Evolutionary conservation across 2,888 invertebrate genomes (phyloP), one percentile per base, ranked within the genome.

Genomic region (Lamellibrachia satsuma): DNA sequence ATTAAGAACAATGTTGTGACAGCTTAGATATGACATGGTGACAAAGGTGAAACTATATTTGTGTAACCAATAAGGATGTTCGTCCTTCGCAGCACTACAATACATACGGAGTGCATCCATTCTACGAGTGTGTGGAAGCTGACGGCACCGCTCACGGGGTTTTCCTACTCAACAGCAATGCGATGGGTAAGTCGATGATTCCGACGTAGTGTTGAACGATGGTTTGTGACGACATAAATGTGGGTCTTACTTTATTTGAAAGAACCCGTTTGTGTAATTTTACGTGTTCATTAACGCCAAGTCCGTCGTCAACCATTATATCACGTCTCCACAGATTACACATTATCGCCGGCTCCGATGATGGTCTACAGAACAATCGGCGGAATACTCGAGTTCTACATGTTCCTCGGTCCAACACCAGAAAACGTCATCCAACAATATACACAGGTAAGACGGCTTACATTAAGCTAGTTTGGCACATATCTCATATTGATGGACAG

Each of bases 311-410:
- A 11, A 22, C n/a, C 75, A 22, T 75, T 75, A 6, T 93, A n/a
- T 22, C 22, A 75, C 22, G 22, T 75, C 75, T 75, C 22, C 75
- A 75, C 94, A 96, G 96, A 96, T 90, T 95, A 95, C 93, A 94
- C 95, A 9, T 94, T 96, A 90, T 94, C 95, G 95, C 98, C 98
- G 3, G 97, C 97, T 0, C 98, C 98, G 0, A 98, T 98, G 2
- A 97, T 99, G 92, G 98, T 98, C 0, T 98, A 98, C 96, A 97
- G 99, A 93, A 97, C 98, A 0, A 97, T 98, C 90, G 98, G 98
- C 15, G 98, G 98, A 0, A 97, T 98, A 9, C 97, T 99, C 2
- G 98, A 98, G 96, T 97, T 98, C 93, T 98, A 98, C 96, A 97
- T 98, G 93, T 97, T 98, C 95, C 94, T 98, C 95, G 98, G 98